Evolutionary conservation across 2,113 vertebrate genomes (phyloP).

Genomic region (Silurus glanis): DNA sequence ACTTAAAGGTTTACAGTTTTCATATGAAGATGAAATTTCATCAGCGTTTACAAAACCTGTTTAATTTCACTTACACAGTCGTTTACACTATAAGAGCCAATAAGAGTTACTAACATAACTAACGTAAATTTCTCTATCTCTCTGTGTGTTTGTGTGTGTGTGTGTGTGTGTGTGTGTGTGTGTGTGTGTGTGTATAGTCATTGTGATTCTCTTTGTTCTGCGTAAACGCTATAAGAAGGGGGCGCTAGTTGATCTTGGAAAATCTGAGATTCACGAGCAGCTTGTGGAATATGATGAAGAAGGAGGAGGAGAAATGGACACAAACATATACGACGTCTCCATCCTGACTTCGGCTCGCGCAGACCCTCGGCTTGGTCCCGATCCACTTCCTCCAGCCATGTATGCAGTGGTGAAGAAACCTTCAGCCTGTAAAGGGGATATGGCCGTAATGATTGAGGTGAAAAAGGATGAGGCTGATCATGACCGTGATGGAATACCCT

Average conservation of each 20-base stretch:
- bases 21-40: background rate
- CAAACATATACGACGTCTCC: slow-evolving; percentile 92
- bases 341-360: slow-evolving; percentile 85
- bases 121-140: too few relatives aligned
- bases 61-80: too few relatives aligned
- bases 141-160: background rate
- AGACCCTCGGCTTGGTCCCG: slow-evolving; percentile 68
- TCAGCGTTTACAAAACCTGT: too few relatives aligned
- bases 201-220: slow-evolving; percentile 81
- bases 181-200: slow-evolving; percentile 70
- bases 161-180: slow-evolving; percentile 33
- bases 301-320: slow-evolving; percentile 98
- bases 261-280: slow-evolving; percentile 94
- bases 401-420: slow-evolving; percentile 84
- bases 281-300: slow-evolving; percentile 95
- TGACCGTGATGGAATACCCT: slow-evolving; percentile 84
- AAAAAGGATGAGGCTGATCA: slow-evolving; percentile 95
- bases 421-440: slow-evolving; percentile 78
- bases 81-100: too few relatives aligned
- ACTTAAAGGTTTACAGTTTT: background rate
- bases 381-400: slow-evolving; percentile 63
- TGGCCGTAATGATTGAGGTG: slow-evolving; percentile 91
- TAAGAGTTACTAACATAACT: too few relatives aligned
- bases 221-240: slow-evolving; percentile 85
- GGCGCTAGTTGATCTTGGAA: slow-evolving; percentile 70